Conservation (phyloP, 1,140 invertebrate genomes). For the Paramacrobiotus metropolitanus region DNA sequence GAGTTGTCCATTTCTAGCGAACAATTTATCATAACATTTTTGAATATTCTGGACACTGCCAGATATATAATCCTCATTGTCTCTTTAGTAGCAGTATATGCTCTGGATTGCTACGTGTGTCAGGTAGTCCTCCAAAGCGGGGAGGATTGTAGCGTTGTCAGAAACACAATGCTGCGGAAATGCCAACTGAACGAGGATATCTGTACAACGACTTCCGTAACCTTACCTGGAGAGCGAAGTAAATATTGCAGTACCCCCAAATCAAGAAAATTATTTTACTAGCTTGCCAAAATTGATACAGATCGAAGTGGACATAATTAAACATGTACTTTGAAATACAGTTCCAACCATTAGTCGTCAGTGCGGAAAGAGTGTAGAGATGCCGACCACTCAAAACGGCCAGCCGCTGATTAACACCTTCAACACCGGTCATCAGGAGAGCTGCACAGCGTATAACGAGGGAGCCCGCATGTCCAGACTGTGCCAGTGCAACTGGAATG, state of each 20-base stretch:
- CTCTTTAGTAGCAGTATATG: neutral
- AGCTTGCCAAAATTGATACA: too few relatives aligned
- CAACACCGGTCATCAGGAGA: neutral
- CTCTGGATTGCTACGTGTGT: neutral
- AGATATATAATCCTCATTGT: too few relatives aligned
- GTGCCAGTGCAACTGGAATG: neutral
- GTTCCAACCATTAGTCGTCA: neutral
- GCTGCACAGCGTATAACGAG: neutral
- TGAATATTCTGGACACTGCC: too few relatives aligned
- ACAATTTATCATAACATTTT: too few relatives aligned
- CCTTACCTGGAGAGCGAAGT: neutral
- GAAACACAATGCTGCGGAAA: neutral
- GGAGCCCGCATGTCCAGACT: neutral
- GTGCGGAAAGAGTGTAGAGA: neutral
- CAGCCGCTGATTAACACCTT: too few relatives aligned
- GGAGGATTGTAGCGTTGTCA: neutral
- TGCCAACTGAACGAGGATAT: neutral
- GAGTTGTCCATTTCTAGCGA: too few relatives aligned
- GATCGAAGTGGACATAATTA: too few relatives aligned
- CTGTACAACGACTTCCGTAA: neutral
- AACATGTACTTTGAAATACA: neutral
- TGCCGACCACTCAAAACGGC: too few relatives aligned
- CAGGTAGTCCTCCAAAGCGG: neutral
- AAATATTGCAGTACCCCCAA: too few relatives aligned
- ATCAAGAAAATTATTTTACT: too few relatives aligned